phyloP scores from a whole-genome alignment of 2,888 invertebrate species.

The Tetheella fluctuosa region DNA sequence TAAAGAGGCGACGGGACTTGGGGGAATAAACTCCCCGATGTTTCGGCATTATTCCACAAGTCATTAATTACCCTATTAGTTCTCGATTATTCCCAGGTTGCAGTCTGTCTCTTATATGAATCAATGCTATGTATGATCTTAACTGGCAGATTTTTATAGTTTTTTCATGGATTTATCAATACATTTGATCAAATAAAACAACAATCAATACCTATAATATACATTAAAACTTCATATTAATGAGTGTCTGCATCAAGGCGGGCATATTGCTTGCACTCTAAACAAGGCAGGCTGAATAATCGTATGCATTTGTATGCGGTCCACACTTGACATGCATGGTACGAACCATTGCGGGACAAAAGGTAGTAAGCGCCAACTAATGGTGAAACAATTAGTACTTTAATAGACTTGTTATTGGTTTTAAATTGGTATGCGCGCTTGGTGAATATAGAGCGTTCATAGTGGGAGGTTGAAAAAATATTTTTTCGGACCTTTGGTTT shows the following conservation, averaged over 20 bases:
- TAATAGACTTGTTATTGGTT: constrained; percentile 36
- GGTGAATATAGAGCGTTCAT: constrained; percentile 18
- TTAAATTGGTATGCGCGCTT: constrained; percentile 27
- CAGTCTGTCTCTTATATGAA: neutral
- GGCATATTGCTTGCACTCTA: constrained; percentile 27
- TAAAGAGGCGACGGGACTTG: too few relatives aligned
- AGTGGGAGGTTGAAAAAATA: constrained; percentile 3
- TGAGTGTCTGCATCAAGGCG: constrained; percentile 32
- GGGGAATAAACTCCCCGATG: too few relatives aligned
- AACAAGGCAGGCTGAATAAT: constrained; percentile 32
- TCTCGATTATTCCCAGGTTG: too few relatives aligned
- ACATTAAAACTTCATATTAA: constrained; percentile 32
- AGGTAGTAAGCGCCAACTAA: constrained; percentile 41
- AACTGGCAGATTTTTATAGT: too few relatives aligned
- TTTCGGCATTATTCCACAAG: too few relatives aligned
- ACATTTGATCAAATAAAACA: constrained; percentile 7
- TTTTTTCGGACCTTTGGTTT: neutral
- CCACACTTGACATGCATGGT: constrained; percentile 29
- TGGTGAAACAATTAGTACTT: constrained; percentile 44
- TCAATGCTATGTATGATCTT: too few relatives aligned
- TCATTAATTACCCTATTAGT: too few relatives aligned
- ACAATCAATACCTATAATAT: constrained; percentile 8
- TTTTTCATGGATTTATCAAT: neutral
- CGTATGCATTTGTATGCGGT: constrained; percentile 46
- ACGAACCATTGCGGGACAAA: constrained; percentile 23